Conservation (phyloP, 2,113 vertebrate species). For the Trogon melanurus region DNA sequence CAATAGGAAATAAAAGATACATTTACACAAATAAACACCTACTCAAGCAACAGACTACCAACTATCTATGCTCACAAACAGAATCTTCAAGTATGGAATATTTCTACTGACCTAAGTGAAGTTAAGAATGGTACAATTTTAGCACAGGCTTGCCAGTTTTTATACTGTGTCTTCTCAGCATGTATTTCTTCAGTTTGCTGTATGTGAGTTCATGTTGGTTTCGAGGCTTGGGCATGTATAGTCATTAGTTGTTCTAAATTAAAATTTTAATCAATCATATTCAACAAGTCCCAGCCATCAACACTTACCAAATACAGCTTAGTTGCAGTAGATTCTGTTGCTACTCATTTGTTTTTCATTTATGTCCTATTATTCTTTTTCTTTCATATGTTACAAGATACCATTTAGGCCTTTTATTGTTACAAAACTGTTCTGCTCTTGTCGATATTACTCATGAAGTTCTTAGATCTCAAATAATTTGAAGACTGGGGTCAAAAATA, state of each 20-base stretch:
- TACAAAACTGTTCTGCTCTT: not conserved
- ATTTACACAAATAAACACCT: not conserved
- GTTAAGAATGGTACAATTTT: not conserved
- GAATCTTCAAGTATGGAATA: not conserved
- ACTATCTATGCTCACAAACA: not conserved
- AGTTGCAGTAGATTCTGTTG: not conserved
- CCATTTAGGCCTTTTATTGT: not conserved
- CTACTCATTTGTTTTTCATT: not conserved
- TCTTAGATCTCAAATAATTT: not conserved
- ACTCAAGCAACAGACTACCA: not conserved
- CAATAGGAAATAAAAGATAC: not conserved
- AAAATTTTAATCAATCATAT: not conserved
- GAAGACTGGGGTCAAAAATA: not conserved
- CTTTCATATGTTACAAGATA: not conserved
- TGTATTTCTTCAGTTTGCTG: not conserved
- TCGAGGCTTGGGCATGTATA: not conserved
- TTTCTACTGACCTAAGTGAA: not conserved
- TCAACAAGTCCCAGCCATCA: not conserved
- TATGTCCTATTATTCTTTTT: not conserved
- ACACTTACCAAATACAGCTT: not conserved
- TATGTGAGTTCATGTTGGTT: not conserved
- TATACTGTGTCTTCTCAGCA: not conserved
- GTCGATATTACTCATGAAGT: accelerated
- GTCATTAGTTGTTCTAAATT: not conserved
- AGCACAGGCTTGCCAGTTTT: not conserved